phyloP scores from a whole-genome alignment of 2,888 invertebrate species.

The Diploptera punctata region DNA sequence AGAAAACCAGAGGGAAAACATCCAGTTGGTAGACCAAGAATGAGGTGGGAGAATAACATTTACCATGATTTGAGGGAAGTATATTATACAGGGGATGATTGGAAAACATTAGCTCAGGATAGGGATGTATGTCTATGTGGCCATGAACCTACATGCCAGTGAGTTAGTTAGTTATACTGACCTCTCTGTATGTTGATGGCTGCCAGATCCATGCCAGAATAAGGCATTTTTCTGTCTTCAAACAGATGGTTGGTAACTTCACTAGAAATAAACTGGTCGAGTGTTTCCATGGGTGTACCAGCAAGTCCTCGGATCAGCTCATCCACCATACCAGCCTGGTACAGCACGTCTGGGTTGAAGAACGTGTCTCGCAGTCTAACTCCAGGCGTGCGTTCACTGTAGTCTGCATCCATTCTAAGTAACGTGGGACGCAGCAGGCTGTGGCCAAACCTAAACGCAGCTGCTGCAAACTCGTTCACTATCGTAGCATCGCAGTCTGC shows the following conservation, averaged over 20 bases:
- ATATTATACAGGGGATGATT: too few relatives aligned
- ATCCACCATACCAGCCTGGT: slow-evolving; percentile 54
- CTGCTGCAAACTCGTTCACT: slow-evolving; percentile 61
- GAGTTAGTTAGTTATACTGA: too few relatives aligned
- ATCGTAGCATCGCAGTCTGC: slow-evolving; percentile 59
- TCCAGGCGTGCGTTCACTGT: slow-evolving; percentile 51
- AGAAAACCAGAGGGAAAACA: too few relatives aligned
- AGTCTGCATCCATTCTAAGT: slow-evolving; percentile 52
- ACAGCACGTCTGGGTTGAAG: slow-evolving; percentile 56
- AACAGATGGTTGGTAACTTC: slow-evolving; percentile 61
- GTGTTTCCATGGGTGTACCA: slow-evolving; percentile 57
- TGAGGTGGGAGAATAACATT: too few relatives aligned
- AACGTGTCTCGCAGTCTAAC: slow-evolving; percentile 58
- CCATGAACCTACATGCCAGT: too few relatives aligned
- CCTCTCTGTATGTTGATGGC: slow-evolving; percentile 58
- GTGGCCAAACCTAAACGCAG: slow-evolving; percentile 62
- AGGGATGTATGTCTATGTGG: too few relatives aligned
- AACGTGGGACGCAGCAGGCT: slow-evolving; percentile 56
- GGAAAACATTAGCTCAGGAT: too few relatives aligned
- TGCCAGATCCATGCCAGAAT: slow-evolving; percentile 60
- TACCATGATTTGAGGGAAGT: too few relatives aligned
- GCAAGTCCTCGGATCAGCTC: slow-evolving; percentile 56
- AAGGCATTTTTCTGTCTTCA: slow-evolving; percentile 55
- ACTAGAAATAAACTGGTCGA: slow-evolving; percentile 58
- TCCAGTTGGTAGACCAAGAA: too few relatives aligned